phyloP scores from a whole-genome alignment of 2,888 invertebrate species.

The Mimas tiliae region DNA sequence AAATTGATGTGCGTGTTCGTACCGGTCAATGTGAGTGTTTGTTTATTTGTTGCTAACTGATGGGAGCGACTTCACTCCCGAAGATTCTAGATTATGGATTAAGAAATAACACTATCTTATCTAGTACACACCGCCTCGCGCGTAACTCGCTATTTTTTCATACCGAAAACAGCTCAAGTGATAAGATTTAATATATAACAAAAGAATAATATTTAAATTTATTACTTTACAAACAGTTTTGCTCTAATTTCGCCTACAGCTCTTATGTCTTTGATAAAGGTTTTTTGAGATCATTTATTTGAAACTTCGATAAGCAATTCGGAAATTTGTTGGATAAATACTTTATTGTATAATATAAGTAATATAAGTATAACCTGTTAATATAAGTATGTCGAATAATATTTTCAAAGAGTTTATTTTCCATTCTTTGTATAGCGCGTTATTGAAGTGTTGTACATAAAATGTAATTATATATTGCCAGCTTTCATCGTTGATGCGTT shows the following conservation, averaged over 20 bases:
- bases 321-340: too few species aligned
- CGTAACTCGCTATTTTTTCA: neutral
- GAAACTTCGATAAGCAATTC: too few species aligned
- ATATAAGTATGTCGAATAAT: neutral
- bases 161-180: neutral
- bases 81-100: neutral
- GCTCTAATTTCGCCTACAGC: too few species aligned
- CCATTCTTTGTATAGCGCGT: conserved; percentile 2
- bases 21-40: neutral
- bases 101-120: neutral
- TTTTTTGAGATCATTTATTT: too few species aligned
- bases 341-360: neutral
- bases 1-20: neutral
- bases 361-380: neutral
- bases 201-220: too few species aligned
- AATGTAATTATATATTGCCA: neutral
- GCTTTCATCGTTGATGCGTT: conserved; percentile 2
- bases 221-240: too few species aligned
- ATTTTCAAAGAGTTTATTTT: neutral
- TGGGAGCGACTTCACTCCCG: neutral
- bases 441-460: conserved; percentile 4
- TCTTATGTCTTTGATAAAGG: too few species aligned
- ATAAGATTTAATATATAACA: too few species aligned
- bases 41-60: neutral
- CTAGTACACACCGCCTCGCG: neutral